Evolutionary conservation across 2,888 invertebrate species (phyloP).

Genomic region (Drosophila tripunctata): DNA sequence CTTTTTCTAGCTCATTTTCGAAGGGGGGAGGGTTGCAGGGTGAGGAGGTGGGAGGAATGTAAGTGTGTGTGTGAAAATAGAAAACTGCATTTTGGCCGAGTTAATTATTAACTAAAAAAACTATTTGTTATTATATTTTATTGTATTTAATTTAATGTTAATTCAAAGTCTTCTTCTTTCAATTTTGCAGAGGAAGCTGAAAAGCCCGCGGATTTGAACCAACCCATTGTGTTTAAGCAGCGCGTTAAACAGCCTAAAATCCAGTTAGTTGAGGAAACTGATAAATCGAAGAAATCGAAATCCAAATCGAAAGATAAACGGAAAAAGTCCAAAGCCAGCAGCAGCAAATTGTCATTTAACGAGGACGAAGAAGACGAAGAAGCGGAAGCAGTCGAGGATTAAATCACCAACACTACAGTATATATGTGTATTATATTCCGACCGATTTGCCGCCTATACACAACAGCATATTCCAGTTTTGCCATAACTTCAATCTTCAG

Average conservation of each 20-base stretch:
- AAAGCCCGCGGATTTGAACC: slow-evolving; percentile 87
- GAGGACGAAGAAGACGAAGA: slow-evolving; percentile 84
- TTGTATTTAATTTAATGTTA: not conserved
- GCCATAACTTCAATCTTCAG: no score
- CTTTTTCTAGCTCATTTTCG: slow-evolving; percentile 46
- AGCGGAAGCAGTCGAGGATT: slow-evolving; percentile 58
- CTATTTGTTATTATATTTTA: not conserved
- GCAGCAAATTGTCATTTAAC: slow-evolving; percentile 85
- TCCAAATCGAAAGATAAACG: slow-evolving; percentile 42
- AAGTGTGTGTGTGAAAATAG: no score
- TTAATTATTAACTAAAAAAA: no score
- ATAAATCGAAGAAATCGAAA: slow-evolving; percentile 28
- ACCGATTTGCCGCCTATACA: not conserved
- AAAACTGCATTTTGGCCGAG: not conserved
- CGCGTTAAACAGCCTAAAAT: slow-evolving; percentile 58
- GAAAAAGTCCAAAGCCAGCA: slow-evolving; percentile 71
- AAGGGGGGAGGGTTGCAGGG: slow-evolving; percentile 8
- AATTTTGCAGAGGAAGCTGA: slow-evolving; percentile 86
- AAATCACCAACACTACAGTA: not conserved
- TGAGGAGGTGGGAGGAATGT: no score
- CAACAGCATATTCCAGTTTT: no score
- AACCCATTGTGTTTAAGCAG: slow-evolving; percentile 86
- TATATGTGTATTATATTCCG: slow-evolving; percentile 1
- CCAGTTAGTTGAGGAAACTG: slow-evolving; percentile 29
- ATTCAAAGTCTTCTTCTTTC: no score